A percentile compares a stretch with the other conserved stretches of the same genome.
Evolutionary conservation across 2,888 invertebrate genomes (phyloP).

Genomic region (Ornithoptera priamus): DNA sequence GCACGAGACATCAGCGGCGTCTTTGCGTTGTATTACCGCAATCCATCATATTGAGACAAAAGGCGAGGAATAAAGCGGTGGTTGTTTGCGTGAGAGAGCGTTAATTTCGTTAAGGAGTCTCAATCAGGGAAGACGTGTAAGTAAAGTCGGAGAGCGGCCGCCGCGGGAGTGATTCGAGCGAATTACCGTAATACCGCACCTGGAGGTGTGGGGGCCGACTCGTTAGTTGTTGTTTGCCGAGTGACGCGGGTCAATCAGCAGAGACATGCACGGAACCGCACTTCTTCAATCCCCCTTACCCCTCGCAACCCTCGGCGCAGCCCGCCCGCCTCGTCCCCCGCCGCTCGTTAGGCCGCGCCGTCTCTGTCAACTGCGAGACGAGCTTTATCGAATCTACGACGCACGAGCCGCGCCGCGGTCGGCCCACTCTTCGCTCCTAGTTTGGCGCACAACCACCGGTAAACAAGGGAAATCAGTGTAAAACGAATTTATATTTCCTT

Average conservation of each 20-base stretch:
- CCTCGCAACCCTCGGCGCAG: slow-evolving; percentile 39
- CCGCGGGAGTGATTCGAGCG: slow-evolving; percentile 71
- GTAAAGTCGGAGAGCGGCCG: slow-evolving; percentile 65
- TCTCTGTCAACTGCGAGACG: slow-evolving; percentile 78
- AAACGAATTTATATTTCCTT: slow-evolving; percentile 64
- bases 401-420: slow-evolving; percentile 75
- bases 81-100: slow-evolving; percentile 73
- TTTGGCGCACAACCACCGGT: slow-evolving; percentile 72
- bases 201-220: slow-evolving; percentile 76
- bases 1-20: slow-evolving; percentile 68
- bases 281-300: slow-evolving; percentile 66
- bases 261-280: slow-evolving; percentile 80
- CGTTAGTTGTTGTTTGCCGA: slow-evolving; percentile 81
- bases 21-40: slow-evolving; percentile 69
- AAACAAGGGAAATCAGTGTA: slow-evolving; percentile 76
- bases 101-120: slow-evolving; percentile 79
- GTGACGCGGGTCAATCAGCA: slow-evolving; percentile 81
- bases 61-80: slow-evolving; percentile 64
- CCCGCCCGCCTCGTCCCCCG: slow-evolving; percentile 26
- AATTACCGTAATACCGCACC: slow-evolving; percentile 61
- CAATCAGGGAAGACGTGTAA: slow-evolving; percentile 72
- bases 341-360: slow-evolving; percentile 74
- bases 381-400: slow-evolving; percentile 80
- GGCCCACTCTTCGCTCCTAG: slow-evolving; percentile 73
- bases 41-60: slow-evolving; percentile 78